Conservation (phyloP, 2,888 invertebrate species). For the Lochmaea crataegi region DNA sequence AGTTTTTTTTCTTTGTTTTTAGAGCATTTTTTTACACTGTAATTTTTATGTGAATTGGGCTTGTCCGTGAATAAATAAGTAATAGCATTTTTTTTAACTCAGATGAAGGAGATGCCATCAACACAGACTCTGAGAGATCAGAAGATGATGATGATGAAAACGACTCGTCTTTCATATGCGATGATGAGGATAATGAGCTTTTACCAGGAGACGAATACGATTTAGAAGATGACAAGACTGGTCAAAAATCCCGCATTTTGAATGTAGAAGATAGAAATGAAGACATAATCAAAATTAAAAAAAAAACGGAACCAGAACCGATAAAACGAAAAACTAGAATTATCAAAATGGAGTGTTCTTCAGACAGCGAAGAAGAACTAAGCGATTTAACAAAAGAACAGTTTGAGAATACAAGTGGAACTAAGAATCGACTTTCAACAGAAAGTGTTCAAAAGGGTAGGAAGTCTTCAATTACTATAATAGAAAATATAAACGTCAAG, state of each 20-base stretch:
- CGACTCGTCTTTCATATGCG: constrained; percentile 57
- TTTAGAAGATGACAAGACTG: constrained; percentile 41
- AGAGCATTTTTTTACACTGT: too few relatives aligned
- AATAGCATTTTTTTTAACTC: constrained; percentile 20
- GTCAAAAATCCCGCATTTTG: constrained; percentile 49
- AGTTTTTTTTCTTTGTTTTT: too few relatives aligned
- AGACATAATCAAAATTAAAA: constrained; percentile 44
- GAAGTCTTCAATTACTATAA: constrained; percentile 57
- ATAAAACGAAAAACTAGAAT: constrained; percentile 45
- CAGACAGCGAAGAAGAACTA: constrained; percentile 23
- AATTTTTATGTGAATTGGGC: too few relatives aligned
- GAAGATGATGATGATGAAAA: constrained; percentile 52
- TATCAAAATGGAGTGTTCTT: constrained; percentile 36
- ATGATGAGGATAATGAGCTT: constrained; percentile 54
- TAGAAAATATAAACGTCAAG: constrained; percentile 56
- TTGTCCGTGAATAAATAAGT: too few relatives aligned
- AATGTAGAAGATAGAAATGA: constrained; percentile 44
- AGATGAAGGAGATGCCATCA: constrained; percentile 61
- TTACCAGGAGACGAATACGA: constrained; percentile 59
- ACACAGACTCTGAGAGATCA: constrained; percentile 52
- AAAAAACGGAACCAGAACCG: constrained; percentile 37
- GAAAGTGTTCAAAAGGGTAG: constrained; percentile 18
- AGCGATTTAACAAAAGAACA: too few relatives aligned
- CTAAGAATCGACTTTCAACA: neutral
- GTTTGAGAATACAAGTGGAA: neutral